Conservation (phyloP, 2,888 invertebrate species). For the Allophyes oxyacanthae region DNA sequence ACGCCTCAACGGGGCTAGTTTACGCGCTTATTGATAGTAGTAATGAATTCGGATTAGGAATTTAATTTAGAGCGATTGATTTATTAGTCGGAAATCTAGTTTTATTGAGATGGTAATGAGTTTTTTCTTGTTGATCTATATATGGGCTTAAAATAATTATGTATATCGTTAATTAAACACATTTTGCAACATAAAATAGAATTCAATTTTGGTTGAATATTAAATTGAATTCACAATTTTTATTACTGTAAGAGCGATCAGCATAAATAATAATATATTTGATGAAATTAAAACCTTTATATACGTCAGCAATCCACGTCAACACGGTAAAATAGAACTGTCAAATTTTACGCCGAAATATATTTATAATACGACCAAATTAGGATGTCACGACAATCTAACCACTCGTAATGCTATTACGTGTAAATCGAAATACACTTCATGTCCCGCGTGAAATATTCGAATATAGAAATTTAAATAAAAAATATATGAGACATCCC, state of each 20-base stretch:
- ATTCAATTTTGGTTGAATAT: slow-evolving; percentile 26
- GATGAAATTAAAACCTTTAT: slow-evolving; percentile 44
- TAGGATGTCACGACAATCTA: slow-evolving; percentile 70
- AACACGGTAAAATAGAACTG: slow-evolving; percentile 44
- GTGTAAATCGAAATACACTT: slow-evolving; percentile 77
- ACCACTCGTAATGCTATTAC: slow-evolving; percentile 70
- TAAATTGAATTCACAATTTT: slow-evolving; percentile 31
- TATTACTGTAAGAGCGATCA: slow-evolving; percentile 17
- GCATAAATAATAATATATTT: slow-evolving; percentile 35
- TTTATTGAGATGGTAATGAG: slow-evolving; percentile 26
- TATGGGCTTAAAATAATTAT: slow-evolving; percentile 24
- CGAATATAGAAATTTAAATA: slow-evolving; percentile 80
- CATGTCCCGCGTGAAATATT: slow-evolving; percentile 78
- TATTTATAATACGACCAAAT: slow-evolving; percentile 64
- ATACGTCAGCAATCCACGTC: slow-evolving; percentile 45
- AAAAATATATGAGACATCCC: slow-evolving; percentile 81
- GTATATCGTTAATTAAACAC: slow-evolving; percentile 25
- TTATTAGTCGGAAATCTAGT: slow-evolving; percentile 35
- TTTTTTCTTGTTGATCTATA: slow-evolving; percentile 27
- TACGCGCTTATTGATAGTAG: slow-evolving; percentile 50
- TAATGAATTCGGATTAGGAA: slow-evolving; percentile 48
- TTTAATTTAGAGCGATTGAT: slow-evolving; percentile 48
- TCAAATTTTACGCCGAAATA: slow-evolving; percentile 52
- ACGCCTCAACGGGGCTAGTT: slow-evolving; percentile 74
- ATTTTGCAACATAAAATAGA: slow-evolving; percentile 22